Evolutionary conservation across 2,113 vertebrate species (phyloP).

Genomic region (Brevimyrus niger): DNA sequence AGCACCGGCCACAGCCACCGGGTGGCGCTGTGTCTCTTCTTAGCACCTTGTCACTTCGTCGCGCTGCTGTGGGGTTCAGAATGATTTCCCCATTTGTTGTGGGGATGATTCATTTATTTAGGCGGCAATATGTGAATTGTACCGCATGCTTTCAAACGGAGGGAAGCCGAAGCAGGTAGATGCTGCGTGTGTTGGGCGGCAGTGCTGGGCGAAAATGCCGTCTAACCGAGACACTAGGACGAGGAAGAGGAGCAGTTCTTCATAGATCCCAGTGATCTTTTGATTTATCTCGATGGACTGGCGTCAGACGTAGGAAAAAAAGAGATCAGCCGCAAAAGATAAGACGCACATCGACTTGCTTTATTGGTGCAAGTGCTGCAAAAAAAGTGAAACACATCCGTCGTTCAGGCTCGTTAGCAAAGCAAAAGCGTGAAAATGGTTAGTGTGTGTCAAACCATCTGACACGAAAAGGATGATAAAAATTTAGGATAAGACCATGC

Average conservation of each 20-base stretch:
- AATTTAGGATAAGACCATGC: not conserved
- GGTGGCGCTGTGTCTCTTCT: constrained; percentile 36
- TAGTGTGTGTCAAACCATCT: not conserved
- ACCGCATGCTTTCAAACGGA: not conserved
- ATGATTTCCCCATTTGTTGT: not conserved
- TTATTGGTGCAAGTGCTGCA: not conserved
- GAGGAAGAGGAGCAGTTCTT: not conserved
- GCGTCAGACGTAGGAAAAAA: not conserved
- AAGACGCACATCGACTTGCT: too few relatives aligned
- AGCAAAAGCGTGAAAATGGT: not conserved
- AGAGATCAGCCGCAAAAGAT: not conserved
- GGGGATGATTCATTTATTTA: not conserved
- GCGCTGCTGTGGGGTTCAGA: not conserved
- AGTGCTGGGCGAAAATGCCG: not conserved
- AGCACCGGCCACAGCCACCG: not conserved
- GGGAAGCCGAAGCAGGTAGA: not conserved
- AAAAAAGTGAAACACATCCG: not conserved
- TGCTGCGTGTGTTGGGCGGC: not conserved
- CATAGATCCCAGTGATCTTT: not conserved
- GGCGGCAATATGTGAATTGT: not conserved
- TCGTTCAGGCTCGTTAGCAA: not conserved
- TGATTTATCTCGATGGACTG: not conserved
- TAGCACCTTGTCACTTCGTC: not conserved
- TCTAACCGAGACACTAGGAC: not conserved
- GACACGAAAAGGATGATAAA: not conserved